Evolutionary conservation across 2,888 invertebrate species (phyloP), one percentile per base, ranked within the genome.

Genomic region (Drosophila fungiperda): DNA sequence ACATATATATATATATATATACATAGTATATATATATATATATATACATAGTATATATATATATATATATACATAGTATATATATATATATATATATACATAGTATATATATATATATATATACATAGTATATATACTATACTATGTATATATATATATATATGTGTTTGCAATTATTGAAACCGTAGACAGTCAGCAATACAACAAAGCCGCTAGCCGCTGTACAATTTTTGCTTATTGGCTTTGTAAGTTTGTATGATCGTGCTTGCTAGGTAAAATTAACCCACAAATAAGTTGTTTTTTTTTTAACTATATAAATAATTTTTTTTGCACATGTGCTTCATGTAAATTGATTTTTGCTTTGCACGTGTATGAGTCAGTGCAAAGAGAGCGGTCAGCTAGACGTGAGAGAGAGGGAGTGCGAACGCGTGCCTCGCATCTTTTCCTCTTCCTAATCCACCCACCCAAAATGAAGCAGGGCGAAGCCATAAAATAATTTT

Each of bases 261-360:
- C 55, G 64, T 62, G 40, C 55, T 35, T 61, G 20, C 12, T 58
- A 58, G 64, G 58, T 29, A 11, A 73, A 64, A 55, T 57, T 54
- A 59, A 55, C 36, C 23, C 60, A 76, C 48, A 58, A 60, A n/a
- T 32, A 36, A 5, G 40, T 59, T 29, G 36, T 48, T 45, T 53
- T 55, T 53, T 55, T 53, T 9, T 45, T 38, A 29, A 35, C 63
- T 20, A 42, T 57, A 11, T 57, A 53, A 29, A 66, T 57, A 53
- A 63, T 66, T 62, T 71, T 73, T 73, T 66, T 71, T 83, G 68
- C 73, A 82, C 88, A 85, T 88, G 83, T 84, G 86, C 71, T 83
- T 75, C 45, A 57, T 57, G 68, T 83, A 82, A 88, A 84, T 84
- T 88, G 83, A 88, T 84, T 84, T 84, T 85, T 76, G 65, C 55